Evolutionary conservation across 2,113 vertebrate species (phyloP).

Genomic region (Larimichthys crocea): DNA sequence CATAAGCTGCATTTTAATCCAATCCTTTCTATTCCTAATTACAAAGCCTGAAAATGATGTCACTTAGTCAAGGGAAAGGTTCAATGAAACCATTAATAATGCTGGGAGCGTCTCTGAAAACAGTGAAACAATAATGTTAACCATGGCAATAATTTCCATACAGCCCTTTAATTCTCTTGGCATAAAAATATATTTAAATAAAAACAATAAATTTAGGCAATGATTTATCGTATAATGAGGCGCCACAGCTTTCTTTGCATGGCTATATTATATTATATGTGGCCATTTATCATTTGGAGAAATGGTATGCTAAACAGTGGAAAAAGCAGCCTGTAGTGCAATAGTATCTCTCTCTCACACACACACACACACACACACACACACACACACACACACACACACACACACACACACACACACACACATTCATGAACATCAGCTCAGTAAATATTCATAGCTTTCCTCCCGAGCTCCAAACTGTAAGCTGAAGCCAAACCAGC

Average conservation of each 20-base stretch:
- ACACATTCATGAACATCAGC: background rate
- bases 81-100: background rate
- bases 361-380: no score
- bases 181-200: background rate
- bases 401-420: background rate
- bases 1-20: no score
- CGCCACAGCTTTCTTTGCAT: background rate
- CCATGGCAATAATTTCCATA: background rate
- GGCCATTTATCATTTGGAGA: background rate
- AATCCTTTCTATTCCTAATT: no score
- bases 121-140: background rate
- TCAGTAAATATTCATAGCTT: constrained; percentile 36
- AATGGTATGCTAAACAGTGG: background rate
- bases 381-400: no score
- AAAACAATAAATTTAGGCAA: background rate
- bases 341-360: background rate
- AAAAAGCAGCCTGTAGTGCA: background rate
- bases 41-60: no score
- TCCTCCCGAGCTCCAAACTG: constrained; percentile 27
- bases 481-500: constrained; percentile 30
- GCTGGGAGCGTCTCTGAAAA: background rate
- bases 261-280: background rate
- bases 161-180: background rate
- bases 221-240: background rate
- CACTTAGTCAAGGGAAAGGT: no score